Conservation (phyloP, 2,888 invertebrate genomes). For the Platypus cylindrus region DNA sequence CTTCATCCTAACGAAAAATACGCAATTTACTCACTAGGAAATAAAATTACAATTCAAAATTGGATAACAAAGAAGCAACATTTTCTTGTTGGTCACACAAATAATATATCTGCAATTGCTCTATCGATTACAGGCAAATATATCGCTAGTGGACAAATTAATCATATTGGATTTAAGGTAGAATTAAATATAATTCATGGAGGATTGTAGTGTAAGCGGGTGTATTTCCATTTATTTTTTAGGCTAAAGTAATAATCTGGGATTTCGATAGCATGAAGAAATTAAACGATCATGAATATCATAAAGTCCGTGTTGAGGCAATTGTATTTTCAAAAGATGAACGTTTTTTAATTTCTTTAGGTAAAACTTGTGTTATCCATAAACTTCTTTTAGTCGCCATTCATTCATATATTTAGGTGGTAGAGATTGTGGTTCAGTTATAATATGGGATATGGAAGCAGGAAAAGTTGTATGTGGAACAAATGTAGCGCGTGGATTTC, state of each 20-base stretch:
- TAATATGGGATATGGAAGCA: constrained; percentile 64
- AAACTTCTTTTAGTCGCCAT: no score
- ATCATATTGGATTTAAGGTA: constrained; percentile 81
- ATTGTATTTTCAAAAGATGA: constrained; percentile 74
- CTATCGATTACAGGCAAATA: constrained; percentile 63
- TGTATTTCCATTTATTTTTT: constrained; percentile 9
- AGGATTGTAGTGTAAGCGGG: not conserved
- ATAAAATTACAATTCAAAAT: constrained; percentile 60
- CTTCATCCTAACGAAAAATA: constrained; percentile 60
- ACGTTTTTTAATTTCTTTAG: constrained; percentile 50
- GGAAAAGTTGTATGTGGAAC: constrained; percentile 37
- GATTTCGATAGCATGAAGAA: constrained; percentile 54
- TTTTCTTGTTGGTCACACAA: constrained; percentile 69
- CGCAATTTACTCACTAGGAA: constrained; percentile 65
- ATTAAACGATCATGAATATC: constrained; percentile 62
- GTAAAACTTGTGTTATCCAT: no score
- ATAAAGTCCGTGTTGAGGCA: constrained; percentile 79
- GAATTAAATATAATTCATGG: not conserved
- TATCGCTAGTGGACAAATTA: constrained; percentile 82
- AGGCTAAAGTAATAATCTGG: constrained; percentile 77
- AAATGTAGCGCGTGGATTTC: constrained; percentile 28
- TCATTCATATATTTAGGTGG: no score
- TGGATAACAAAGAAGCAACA: constrained; percentile 56
- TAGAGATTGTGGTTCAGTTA: constrained; percentile 76
- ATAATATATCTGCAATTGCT: constrained; percentile 63